Percentiles rank a stretch among this genome's conserved stretches.
Conservation (phyloP, 2,797 vertebrate genomes). For the Pyrocephalus nanus region DNA sequence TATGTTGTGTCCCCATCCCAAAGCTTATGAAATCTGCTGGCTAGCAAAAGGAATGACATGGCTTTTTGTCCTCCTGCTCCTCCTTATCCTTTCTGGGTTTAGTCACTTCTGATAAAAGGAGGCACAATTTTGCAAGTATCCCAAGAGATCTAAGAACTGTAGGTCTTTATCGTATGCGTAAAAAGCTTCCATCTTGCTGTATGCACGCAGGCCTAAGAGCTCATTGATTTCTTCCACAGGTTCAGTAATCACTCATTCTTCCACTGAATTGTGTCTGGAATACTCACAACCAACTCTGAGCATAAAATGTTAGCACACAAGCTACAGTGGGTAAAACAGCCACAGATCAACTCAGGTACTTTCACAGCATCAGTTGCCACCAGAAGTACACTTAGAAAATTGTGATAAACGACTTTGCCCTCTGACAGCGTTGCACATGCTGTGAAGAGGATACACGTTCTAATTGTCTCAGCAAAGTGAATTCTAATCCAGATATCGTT, state of each 20-base stretch:
- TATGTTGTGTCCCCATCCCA: not conserved
- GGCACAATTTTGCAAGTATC: not conserved
- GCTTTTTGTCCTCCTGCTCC: not conserved
- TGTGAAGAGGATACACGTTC: not conserved
- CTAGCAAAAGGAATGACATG: not conserved
- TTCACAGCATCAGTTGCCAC: not conserved
- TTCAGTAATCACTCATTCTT: constrained; percentile 4
- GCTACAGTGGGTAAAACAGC: not conserved
- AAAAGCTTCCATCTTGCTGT: not conserved
- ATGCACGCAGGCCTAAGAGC: not conserved
- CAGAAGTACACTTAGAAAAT: not conserved
- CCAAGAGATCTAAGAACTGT: not conserved
- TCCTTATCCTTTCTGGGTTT: not conserved
- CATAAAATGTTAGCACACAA: not conserved
- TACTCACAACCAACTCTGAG: not conserved
- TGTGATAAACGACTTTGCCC: not conserved
- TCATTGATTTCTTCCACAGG: constrained; percentile 17
- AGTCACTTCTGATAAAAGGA: not conserved
- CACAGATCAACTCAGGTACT: not conserved
- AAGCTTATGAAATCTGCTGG: not conserved
- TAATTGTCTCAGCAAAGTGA: not conserved
- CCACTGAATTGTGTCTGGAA: not conserved
- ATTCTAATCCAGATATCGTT: not conserved
- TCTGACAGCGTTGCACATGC: not conserved
- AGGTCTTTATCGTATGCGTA: not conserved